Conservation (phyloP, 2,888 invertebrate species). For the Tricholauxania praeusta region DNA sequence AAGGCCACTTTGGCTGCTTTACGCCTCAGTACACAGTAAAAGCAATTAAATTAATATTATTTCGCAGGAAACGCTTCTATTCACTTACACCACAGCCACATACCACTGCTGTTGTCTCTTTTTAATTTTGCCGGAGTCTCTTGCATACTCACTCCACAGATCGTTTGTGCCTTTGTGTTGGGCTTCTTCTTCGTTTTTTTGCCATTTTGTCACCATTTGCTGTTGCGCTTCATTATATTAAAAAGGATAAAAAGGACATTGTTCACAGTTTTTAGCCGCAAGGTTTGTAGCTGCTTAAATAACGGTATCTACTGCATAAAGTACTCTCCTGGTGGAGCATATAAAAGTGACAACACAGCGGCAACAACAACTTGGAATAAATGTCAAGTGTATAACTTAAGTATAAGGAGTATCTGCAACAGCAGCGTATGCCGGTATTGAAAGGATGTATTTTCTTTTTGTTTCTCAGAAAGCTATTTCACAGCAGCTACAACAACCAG, state of each 20-base stretch:
- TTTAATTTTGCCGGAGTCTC: not conserved
- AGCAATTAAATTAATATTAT: conserved; percentile 39
- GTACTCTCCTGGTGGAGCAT: conserved; percentile 15
- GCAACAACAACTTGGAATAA: conserved; percentile 13
- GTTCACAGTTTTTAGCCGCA: conserved; percentile 29
- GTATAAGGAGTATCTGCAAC: not conserved
- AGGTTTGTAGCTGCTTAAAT: conserved; percentile 21
- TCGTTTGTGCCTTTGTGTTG: not conserved
- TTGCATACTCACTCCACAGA: no score
- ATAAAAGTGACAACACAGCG: conserved; percentile 10
- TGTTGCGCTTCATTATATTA: conserved; percentile 21
- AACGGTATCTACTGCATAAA: conserved; percentile 15
- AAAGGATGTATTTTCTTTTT: no score
- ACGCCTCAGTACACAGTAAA: conserved; percentile 30
- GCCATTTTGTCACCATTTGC: conserved; percentile 19
- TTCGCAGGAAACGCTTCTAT: conserved; percentile 15
- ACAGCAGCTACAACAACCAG: conserved; percentile 7
- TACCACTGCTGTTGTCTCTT: not conserved
- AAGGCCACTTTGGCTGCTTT: conserved; percentile 18
- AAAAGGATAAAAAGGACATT: conserved; percentile 26
- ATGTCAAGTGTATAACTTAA: conserved; percentile 20
- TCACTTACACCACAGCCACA: not conserved
- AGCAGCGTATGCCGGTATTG: not conserved
- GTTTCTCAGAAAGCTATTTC: no score
- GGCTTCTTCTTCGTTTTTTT: not conserved